Evolutionary conservation across 2,888 invertebrate genomes (phyloP).

Genomic region (Rosalia funebris): DNA sequence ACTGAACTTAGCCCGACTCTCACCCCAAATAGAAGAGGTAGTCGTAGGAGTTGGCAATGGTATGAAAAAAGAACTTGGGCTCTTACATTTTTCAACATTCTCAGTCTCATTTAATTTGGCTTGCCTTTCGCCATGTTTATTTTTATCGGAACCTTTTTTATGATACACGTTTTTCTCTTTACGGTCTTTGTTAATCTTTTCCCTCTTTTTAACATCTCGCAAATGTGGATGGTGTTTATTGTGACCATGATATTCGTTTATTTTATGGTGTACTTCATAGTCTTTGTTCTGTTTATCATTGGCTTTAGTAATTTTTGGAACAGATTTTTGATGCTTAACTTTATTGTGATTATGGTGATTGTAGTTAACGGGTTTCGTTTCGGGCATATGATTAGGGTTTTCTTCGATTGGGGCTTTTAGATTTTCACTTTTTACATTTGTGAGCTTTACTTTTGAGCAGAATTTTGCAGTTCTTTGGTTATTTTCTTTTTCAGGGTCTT

Average conservation of each 20-base stretch:
- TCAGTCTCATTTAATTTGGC: constrained; percentile 28
- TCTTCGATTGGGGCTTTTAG: constrained; percentile 30
- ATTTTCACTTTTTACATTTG: constrained; percentile 27
- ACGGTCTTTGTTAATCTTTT: constrained; percentile 50
- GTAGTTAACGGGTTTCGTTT: constrained; percentile 35
- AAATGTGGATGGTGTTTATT: constrained; percentile 37
- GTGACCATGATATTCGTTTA: constrained; percentile 29
- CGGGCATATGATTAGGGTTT: constrained; percentile 34
- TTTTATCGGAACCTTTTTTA: constrained; percentile 41
- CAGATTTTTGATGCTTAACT: constrained; percentile 33
- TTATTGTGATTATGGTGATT: constrained; percentile 33
- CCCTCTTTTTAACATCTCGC: constrained; percentile 42
- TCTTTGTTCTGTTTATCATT: constrained; percentile 38
- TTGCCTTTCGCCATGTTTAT: constrained; percentile 41
- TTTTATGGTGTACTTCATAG: constrained; percentile 25
- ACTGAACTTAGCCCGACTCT: constrained; percentile 69
- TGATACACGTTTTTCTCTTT: constrained; percentile 51
- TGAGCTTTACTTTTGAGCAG: constrained; percentile 45
- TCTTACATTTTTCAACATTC: constrained; percentile 32
- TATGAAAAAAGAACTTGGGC: constrained; percentile 40
- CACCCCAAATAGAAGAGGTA: constrained; percentile 65
- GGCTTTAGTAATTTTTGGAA: constrained; percentile 32
- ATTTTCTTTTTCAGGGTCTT: constrained; percentile 50
- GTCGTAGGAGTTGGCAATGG: constrained; percentile 52
- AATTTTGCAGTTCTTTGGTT: constrained; percentile 48